Evolutionary conservation across 2,888 invertebrate species (phyloP).

Genomic region (Adineta ricciae): DNA sequence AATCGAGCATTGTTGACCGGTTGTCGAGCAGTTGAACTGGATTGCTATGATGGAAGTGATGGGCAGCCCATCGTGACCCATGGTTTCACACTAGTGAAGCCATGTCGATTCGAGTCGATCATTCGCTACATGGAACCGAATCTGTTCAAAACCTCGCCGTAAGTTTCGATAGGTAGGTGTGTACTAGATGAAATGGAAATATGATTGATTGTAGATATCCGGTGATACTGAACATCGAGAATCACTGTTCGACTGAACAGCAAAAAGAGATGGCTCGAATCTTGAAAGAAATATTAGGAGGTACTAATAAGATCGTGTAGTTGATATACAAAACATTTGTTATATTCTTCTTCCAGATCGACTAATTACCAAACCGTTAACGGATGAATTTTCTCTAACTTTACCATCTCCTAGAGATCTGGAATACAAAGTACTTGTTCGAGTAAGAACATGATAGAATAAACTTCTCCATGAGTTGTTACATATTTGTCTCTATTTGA

Average conservation of each 20-base stretch:
- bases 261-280: constrained; percentile 13
- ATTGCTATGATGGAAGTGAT: neutral
- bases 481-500: too few relatives aligned
- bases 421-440: neutral
- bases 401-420: neutral
- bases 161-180: neutral
- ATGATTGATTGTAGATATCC: neutral
- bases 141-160: constrained; percentile 16
- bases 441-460: neutral
- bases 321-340: too few relatives aligned
- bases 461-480: neutral
- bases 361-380: neutral
- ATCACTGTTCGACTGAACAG: neutral
- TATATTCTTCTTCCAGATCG: neutral
- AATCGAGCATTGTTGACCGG: neutral
- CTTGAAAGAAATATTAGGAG: neutral
- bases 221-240: neutral
- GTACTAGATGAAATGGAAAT: neutral
- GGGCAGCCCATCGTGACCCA: neutral
- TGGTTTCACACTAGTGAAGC: neutral
- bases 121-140: neutral
- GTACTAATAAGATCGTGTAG: neutral
- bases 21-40: constrained; percentile 13
- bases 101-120: constrained; percentile 12
- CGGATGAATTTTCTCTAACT: neutral